Base-by-base conservation (phyloP, 2,113 vertebrate genomes). In the Corythornis vintsioides region DNA sequence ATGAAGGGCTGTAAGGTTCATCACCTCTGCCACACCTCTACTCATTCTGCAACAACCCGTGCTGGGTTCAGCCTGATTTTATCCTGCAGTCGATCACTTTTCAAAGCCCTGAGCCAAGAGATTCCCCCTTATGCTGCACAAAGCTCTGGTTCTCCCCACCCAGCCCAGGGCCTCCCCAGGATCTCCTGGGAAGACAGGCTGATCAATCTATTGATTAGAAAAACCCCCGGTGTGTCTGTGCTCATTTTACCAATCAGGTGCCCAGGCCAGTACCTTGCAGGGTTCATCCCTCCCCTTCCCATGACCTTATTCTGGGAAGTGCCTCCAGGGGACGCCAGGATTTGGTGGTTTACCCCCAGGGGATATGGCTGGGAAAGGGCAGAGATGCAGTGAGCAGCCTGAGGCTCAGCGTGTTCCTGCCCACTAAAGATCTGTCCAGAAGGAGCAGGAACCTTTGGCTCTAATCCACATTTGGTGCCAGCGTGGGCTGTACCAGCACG, bases 231-330 rank as follows among this genome's bases (percentile, higher is more conserved):
- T 0, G 0, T 3, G 13, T 31, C 25, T 61, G 22, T 28, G 40
- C 40, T 67, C 15, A 26, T 55, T 29, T 38, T 38, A 45, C 65
- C 56, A 53, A 33, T 55, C 73, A 28, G 31, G 20, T 28, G 45
- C n/a, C 26, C 18, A 1, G 0, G 25, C 8, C 53, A 60, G 53
- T 0, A 0, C 1, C 1, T 11, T 24, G 11, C 59, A 66, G 50
- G 35, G 45, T 26, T 59, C 38, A 40, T 31, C 11, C 26, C 31
- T 55, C 45, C 12, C 29, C 47, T 66, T 57, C 77, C 70, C 70
- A 35, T 33, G 13, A 25, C 38, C 17, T 55, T 61, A 10, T 64
- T 82, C 55, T 66, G 21, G n/a, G 31, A 52, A 33, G n/a, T 52
- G 40, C 17, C 26, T 63, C 56, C 43, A 16, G 1, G 3, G 52